Conservation (phyloP, 2,113 vertebrate species). For the Romanogobio albipinnatus region DNA sequence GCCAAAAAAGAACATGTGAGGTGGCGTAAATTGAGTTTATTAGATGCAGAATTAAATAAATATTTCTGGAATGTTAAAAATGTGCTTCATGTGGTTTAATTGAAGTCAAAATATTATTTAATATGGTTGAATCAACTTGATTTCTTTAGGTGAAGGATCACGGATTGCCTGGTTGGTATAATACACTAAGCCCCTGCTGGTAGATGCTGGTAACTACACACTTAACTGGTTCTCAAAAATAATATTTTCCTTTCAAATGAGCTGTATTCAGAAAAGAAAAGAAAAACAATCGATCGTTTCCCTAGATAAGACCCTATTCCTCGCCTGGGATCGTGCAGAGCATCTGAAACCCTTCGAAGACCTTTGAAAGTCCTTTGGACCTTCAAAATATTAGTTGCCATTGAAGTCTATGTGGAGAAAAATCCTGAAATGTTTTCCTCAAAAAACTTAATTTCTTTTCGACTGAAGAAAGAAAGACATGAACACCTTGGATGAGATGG, state of each 20-base stretch:
- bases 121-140: neutral
- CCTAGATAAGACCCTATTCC: no score
- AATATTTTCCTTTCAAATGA: neutral
- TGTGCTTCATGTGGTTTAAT: neutral
- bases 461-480: no score
- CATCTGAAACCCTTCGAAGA: no score
- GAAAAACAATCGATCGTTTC: neutral
- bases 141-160: neutral
- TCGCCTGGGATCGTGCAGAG: no score
- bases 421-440: no score
- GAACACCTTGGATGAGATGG: no score
- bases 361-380: no score
- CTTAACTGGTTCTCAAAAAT: neutral
- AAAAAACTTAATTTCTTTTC: no score
- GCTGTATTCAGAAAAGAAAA: neutral
- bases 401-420: no score
- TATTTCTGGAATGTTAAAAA: neutral
- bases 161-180: no score
- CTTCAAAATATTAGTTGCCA: no score
- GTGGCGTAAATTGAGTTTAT: neutral
- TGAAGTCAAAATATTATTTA: neutral
- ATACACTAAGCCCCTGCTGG: neutral
- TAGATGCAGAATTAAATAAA: neutral
- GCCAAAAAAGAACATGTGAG: neutral
- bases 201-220: neutral